phyloP scores from a whole-genome alignment of 2,797 vertebrate genomes.

The Sorex maritimensis region DNA sequence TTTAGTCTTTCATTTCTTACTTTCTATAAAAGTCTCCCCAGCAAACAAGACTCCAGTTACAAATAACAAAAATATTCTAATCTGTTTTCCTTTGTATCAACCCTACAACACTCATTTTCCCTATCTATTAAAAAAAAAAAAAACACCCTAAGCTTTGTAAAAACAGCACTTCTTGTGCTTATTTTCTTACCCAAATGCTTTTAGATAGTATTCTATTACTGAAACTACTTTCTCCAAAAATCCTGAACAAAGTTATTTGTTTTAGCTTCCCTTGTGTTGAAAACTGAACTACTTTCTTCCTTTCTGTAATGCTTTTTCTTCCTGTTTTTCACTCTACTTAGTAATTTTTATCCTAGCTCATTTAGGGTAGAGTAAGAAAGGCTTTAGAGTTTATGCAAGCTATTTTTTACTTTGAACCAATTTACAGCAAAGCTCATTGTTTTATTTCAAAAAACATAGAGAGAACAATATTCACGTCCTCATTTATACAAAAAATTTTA shows the following conservation, averaged over 20 bases:
- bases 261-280: not conserved
- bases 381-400: not conserved
- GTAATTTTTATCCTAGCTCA: not conserved
- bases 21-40: not conserved
- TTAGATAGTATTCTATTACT: not conserved
- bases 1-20: constrained; percentile 42
- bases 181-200: not conserved
- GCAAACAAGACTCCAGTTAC: not conserved
- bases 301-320: not conserved
- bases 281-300: not conserved
- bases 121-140: constrained; percentile 36
- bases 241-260: not conserved
- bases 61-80: constrained; percentile 15
- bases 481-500: not conserved
- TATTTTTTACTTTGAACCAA: constrained; percentile 19
- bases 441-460: constrained; percentile 48
- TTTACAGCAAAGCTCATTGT: not conserved
- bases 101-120: not conserved
- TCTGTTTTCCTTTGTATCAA: not conserved
- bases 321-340: not conserved
- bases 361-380: not conserved
- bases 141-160: constrained; percentile 17
- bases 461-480: not conserved
- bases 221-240: constrained; percentile 41
- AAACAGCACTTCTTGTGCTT: not conserved